These are phyloP conservation scores for Tigriopus japonicus DNA, from an alignment of 1,140 invertebrate species.

Conservation along the genomic window DNA sequence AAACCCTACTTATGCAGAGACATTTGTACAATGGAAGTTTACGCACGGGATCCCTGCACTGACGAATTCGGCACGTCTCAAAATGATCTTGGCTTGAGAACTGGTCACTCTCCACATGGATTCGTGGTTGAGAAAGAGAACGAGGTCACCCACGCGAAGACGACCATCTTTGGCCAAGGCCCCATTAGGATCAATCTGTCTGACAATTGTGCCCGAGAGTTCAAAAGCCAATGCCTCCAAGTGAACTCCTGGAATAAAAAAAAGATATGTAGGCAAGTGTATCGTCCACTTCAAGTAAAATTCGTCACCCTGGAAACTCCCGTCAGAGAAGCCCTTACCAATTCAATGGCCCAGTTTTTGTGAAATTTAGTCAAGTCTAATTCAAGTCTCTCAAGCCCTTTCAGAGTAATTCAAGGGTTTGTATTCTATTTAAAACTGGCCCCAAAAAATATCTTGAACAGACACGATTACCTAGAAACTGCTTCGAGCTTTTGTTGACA, in stretches of 20 bases:
- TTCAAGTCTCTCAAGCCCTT: no score
- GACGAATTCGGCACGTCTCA: conserved; percentile 37
- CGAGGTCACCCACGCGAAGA: conserved; percentile 27
- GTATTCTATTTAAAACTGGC: no score
- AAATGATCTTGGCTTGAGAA: conserved; percentile 40
- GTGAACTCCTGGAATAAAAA: conserved; percentile 26
- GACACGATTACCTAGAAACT: conserved; percentile 2
- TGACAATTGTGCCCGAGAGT: conserved; percentile 43
- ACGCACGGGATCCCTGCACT: neutral
- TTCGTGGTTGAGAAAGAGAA: conserved; percentile 41
- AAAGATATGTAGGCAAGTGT: conserved; percentile 31
- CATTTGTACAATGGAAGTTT: neutral
- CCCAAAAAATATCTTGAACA: no score
- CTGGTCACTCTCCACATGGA: conserved; percentile 38
- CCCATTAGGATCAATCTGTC: conserved; percentile 31
- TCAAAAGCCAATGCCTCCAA: conserved; percentile 38
- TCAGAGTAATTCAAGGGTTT: no score
- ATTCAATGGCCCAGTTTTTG: no score
- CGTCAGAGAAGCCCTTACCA: no score
- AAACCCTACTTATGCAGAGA: neutral
- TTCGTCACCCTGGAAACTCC: no score
- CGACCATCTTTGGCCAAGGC: conserved; percentile 37
- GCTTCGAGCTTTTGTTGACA: conserved; percentile 34
- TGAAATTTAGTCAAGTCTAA: no score
- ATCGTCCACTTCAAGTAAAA: no score